Conservation (phyloP, 2,797 vertebrate genomes). For the Diplodus sargus region DNA sequence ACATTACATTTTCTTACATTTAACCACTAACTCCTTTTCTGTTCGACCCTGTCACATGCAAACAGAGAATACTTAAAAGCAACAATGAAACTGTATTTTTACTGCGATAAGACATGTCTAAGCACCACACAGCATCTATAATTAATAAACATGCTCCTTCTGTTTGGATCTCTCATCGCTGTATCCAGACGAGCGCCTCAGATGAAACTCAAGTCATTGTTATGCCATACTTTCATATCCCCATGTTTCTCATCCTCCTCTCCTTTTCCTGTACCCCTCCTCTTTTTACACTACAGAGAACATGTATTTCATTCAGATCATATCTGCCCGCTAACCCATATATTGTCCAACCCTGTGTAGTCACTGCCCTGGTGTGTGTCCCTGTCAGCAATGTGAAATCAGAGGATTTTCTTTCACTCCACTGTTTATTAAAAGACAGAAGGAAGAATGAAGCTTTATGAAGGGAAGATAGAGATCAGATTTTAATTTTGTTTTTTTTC, state of each 20-base stretch:
- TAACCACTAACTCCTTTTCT: conserved; percentile 15
- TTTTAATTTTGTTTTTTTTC: conserved; percentile 13
- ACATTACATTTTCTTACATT: not conserved
- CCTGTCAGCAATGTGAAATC: conserved; percentile 46
- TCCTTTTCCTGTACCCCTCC: conserved; percentile 3
- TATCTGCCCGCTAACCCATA: conserved; percentile 47
- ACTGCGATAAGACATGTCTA: conserved; percentile 50
- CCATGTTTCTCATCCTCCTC: not conserved
- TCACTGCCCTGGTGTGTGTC: conserved; percentile 23
- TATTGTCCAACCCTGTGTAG: conserved; percentile 11
- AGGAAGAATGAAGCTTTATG: conserved; percentile 49
- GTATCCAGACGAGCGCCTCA: conserved; percentile 17
- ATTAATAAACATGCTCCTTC: conserved; percentile 49
- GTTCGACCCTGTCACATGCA: conserved; percentile 19
- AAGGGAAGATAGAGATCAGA: conserved; percentile 43
- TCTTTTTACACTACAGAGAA: conserved; percentile 24
- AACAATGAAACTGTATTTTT: conserved; percentile 32
- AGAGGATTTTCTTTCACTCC: conserved; percentile 52
- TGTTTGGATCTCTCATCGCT: conserved; percentile 49
- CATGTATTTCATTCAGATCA: conserved; percentile 50
- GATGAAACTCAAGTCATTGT: conserved; percentile 46
- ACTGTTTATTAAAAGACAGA: conserved; percentile 65
- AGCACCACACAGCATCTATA: conserved; percentile 41
- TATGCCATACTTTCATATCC: conserved; percentile 12
- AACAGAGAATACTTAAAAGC: conserved; percentile 15